Evolutionary conservation across 2,113 vertebrate species (phyloP), one percentile per base, ranked within the genome.

Genomic region (Xyliphius kryptos): DNA sequence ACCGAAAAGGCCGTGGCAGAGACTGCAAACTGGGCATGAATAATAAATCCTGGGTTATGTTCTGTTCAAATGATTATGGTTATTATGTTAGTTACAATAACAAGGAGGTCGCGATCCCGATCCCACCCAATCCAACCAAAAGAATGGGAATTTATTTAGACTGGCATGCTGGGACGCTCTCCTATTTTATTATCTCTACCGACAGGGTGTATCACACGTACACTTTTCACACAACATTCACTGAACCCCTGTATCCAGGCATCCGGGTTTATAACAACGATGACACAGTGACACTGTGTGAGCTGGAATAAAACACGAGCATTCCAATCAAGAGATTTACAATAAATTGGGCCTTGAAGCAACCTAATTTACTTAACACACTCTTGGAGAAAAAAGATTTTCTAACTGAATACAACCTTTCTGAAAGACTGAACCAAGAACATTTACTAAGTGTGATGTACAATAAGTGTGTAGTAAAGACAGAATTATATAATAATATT

Each of bases 101-200:
- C 17, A 52, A 15, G 0, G 0, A 66, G 1, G 55, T 1, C 0
- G 2, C 40, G 7, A 1, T 3, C 1, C 46, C 69, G 0, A 2
- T 66, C 1, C 59, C 61, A 12, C 16, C 14, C 5, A 14, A 19
- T 6, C 68, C 44, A 1, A 61, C 48, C 14, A 71, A 63, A 62
- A 47, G 67, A 49, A 43, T 73, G 46, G 81, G 68, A 5, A 0
- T 82, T 13, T 80, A 76, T 54, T 60, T 82, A n/a, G 59, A 62
- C 19, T 62, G 59, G 47, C 48, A 20, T 3, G 59, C 59, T 51
- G 59, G 59, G 13, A 70, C 38, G 36, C 38, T 81, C 38, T 73
- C 75, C 10, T 83, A 76, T 66, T 83, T 78, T 67, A 74, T 67
- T 43, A 74, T 70, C 36, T 60, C 51, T 12, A 56, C 63, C 2